Base-by-base conservation (phyloP, 2,888 invertebrate species). In the Disparrhopalites patrizii region DNA sequence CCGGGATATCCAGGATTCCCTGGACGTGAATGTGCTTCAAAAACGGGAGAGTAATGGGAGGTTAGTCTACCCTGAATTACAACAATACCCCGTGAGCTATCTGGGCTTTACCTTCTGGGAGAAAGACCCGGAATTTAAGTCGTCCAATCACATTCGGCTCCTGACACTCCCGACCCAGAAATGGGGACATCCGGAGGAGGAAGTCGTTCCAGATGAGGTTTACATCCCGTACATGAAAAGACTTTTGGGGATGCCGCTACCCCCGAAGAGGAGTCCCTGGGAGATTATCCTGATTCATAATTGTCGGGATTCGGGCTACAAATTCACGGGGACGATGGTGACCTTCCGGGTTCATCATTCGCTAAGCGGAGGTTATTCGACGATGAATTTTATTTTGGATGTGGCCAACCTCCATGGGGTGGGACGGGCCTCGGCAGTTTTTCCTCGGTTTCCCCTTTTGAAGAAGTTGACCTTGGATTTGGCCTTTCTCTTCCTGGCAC, bases 281-380 rank as follows among this genome's bases (percentile, higher is more conserved):
- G 73, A 73, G 60, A 61, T 67, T 7, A 65, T 73, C 8, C 38
- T 72, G 7, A 27, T 71, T 2, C 55, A 38, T 25, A 67, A 66
- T 7, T n/a, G n/a, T n/a, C n/a, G n/a, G n/a, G n/a, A n/a, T n/a
- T n/a, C n/a, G n/a, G n/a, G n/a, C n/a, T 70, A 20, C 15, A 51
- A 54, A 25, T n/a, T 18, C 10, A 28, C 38, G 25, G 5, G n/a
- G 28, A 58, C 33, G 43, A 64, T 64, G 2, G 8, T 71, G 4
- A 38, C 70, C 27, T 33, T 69, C 1, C 25, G 71, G 28, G 47
- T 71, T 40, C 73, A 73, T 58, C 73, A 73, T 54, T 68, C 70
- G 0, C 65, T 72, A 25, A 50, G 50, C 5, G 67, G 63, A 52
- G 67, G 67, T 7, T 65, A 51, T 38, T 50, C 50, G 50, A 50